Evolutionary conservation across 2,888 invertebrate species (phyloP), one percentile per base, ranked within the genome.

Genomic region (Synanthedon formicaeformis): DNA sequence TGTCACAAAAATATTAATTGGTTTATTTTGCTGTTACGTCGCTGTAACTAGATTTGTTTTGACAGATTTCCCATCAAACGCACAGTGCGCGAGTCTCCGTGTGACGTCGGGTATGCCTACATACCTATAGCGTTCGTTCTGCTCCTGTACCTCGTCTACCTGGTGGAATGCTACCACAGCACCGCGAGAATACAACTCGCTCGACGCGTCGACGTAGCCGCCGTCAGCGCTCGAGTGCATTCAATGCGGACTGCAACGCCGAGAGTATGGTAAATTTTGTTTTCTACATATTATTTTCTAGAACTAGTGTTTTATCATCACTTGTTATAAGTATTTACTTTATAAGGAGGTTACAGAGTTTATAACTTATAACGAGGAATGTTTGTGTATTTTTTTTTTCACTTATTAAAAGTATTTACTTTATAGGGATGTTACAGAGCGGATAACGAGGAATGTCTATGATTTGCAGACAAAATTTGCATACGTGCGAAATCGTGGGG

Each of bases 141-240:
- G 51, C 91, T 94, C 73, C 86, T 95, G 41, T 95, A 95, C 79
- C 79, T 94, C 61, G 92, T 94, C 49, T 95, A 95, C 77, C 82
- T 95, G 62, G 93, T 94, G 67, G 95, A 95, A 75, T 95, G 95
- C 73, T 95, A 93, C 89, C 93, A 94, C 74, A 92, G 93, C 63
- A 92, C 92, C 10, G 93, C 92, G 18, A 86, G 93, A 63, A 90
- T 93, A 56, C 92, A 93, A 73, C 85, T 93, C 52, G 86, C 90
- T 3, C 84, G 90, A 62, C 73, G 90, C 6, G 91, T 92, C 53
- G 91, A 92, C 60, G 91, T 92, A 10, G 89, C 90, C 11, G 89
- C 91, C 8, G 92, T 93, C 41, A 89, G 91, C 58, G 89, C 91
- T 40, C 89, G 91, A 67, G 89, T 93, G 4, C 88, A 90, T 51